Percentiles rank a stretch among this genome's conserved stretches.
phyloP scores from a whole-genome alignment of 2,113 vertebrate genomes.

The Loxodonta africana region DNA sequence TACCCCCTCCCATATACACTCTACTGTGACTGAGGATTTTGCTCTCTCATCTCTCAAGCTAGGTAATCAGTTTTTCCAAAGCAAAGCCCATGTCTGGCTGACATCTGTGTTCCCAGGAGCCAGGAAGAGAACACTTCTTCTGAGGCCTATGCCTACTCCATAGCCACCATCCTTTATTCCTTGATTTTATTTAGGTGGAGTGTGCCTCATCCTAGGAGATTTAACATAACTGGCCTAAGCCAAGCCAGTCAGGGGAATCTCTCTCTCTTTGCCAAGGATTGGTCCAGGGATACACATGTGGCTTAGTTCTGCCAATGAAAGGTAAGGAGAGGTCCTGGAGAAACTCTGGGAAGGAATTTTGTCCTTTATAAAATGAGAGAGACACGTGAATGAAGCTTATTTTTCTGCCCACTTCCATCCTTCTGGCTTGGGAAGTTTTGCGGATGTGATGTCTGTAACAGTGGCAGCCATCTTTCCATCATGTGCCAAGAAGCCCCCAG shows the following conservation, averaged over 20 bases:
- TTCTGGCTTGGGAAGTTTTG: background rate
- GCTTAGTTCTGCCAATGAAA: background rate
- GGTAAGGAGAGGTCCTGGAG: background rate
- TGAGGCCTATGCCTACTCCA: background rate
- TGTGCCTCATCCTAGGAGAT: background rate
- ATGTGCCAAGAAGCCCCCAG: background rate
- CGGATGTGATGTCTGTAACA: background rate
- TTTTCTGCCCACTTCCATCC: background rate
- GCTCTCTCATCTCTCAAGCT: background rate
- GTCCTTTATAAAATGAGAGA: background rate
- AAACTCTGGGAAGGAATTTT: background rate
- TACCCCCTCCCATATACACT: background rate
- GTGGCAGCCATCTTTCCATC: background rate
- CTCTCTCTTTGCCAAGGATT: background rate
- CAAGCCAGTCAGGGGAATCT: background rate
- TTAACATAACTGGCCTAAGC: background rate
- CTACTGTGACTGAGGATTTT: background rate
- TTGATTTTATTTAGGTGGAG: background rate
- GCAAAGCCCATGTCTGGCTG: background rate
- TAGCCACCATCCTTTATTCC: background rate
- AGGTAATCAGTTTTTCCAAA: background rate
- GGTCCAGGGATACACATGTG: background rate
- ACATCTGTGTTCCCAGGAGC: background rate
- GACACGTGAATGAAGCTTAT: background rate
- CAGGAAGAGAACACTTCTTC: background rate